phyloP scores from a whole-genome alignment of 2,113 vertebrate species.

The Glareola pratincola region DNA sequence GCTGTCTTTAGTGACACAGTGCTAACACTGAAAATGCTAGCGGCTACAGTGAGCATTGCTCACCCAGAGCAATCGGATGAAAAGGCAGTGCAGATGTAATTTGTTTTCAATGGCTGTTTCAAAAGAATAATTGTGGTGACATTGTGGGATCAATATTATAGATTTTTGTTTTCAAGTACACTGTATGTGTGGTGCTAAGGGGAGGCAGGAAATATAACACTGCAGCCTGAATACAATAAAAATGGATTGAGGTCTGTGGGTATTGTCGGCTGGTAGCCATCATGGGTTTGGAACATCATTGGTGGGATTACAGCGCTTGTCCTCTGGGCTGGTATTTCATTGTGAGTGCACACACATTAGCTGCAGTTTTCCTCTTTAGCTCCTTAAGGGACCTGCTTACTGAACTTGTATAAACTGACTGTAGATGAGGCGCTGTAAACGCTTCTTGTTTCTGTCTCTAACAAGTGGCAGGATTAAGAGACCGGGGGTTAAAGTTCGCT shows the following conservation, averaged over 20 bases:
- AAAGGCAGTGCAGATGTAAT: slow-evolving; percentile 99
- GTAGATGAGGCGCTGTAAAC: not conserved
- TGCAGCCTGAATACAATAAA: slow-evolving; percentile 98
- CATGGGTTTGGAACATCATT: slow-evolving; percentile 87
- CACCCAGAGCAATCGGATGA: slow-evolving; percentile 96
- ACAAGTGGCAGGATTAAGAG: not conserved
- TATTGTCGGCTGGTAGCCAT: slow-evolving; percentile 92
- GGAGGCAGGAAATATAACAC: slow-evolving; percentile 96
- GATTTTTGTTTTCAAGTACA: slow-evolving; percentile 99
- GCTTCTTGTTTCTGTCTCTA: not conserved
- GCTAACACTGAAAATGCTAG: slow-evolving; percentile 80
- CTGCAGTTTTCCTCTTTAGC: slow-evolving; percentile 61
- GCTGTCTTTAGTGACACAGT: slow-evolving; percentile 81
- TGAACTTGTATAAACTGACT: slow-evolving; percentile 71
- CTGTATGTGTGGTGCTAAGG: slow-evolving; percentile 98
- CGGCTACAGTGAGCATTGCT: slow-evolving; percentile 91
- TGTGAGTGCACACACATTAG: slow-evolving; percentile 65
- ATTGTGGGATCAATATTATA: slow-evolving; percentile 98
- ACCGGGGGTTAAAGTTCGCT: not conserved
- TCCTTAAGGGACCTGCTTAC: slow-evolving; percentile 72
- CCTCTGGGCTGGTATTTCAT: slow-evolving; percentile 82
- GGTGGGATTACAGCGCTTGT: slow-evolving; percentile 89
- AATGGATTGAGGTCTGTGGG: slow-evolving; percentile 96
- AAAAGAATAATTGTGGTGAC: slow-evolving; percentile 99
- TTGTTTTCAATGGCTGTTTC: slow-evolving; percentile 99